Evolutionary conservation across 2,888 invertebrate species (phyloP), one percentile per base, ranked within the genome.

Genomic region (Epirrhoe tristata): DNA sequence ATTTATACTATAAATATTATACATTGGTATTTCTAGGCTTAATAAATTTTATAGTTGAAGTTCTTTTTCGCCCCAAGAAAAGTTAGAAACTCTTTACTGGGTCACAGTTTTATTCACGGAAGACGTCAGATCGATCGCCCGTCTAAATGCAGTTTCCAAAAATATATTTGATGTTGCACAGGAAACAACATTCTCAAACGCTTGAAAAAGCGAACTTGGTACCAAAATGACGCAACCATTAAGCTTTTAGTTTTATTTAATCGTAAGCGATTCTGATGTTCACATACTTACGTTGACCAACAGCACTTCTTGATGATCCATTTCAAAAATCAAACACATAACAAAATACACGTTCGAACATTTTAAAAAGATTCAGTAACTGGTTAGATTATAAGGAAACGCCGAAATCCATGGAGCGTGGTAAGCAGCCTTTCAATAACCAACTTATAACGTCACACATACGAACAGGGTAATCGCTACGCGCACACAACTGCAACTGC

Each of bases 141-240:
- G 75, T 79, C 77, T 48, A 52, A 83, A 85, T 87, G 84, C 85
- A 85, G 76, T 82, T 81, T 77, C 80, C 80, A 70, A 84, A 82
- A 79, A 81, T 81, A 82, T 67, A 67, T 69, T 57, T 64, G 57
- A 61, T 64, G 60, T 66, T 69, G 66, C 64, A 71, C 71, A 63
- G 50, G 64, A 52, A 63, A 63, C 58, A 5, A 24, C 24, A n/a
- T n/a, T 8, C 5, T 36, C 54, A 16, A 54, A 16, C 32, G n/a
- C n/a, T 36, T 36, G 6, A 16, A 53, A 53, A 53, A 48, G 16
- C 48, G 6, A 46, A 46, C 5, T 48, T 16, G 48, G 48, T 16
- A 48, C 17, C 6, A 39, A 14, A 57, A 56, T 48, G 48, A 54
- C 16, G 39, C 51, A 51, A 43, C 43, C 14, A 32, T 16, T 10